These are phyloP conservation scores for Nerophis ophidion DNA, from an alignment of 2,113 vertebrate genomes.

Conservation along the genomic window DNA sequence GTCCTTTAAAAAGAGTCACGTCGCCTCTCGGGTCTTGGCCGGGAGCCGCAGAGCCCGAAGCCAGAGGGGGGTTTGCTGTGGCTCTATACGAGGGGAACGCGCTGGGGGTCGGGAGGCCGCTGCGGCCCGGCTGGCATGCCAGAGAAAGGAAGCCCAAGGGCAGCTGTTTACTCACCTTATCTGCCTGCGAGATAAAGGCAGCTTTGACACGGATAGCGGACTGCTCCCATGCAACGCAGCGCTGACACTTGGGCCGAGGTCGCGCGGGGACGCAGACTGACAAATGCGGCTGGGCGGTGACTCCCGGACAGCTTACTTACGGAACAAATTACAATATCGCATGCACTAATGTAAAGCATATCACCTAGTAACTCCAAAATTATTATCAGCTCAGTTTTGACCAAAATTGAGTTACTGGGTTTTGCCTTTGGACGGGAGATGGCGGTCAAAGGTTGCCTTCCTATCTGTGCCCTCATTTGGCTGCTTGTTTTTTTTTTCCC, in stretches of 20 bases:
- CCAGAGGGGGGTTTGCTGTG: slow-evolving; percentile 31
- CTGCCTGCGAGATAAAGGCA: slow-evolving; percentile 54
- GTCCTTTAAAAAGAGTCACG: not conserved
- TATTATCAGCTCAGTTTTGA: no score
- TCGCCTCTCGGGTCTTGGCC: slow-evolving; percentile 11
- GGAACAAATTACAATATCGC: no score
- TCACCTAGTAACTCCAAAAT: no score
- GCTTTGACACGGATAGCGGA: slow-evolving; percentile 53
- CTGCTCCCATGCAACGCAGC: slow-evolving; percentile 16
- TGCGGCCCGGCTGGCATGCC: slow-evolving; percentile 23
- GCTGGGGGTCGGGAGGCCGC: slow-evolving; percentile 11
- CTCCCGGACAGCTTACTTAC: slow-evolving; percentile 66
- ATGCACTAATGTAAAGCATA: no score
- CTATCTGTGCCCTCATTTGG: slow-evolving; percentile 56
- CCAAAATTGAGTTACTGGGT: no score
- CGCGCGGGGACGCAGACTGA: slow-evolving; percentile 57
- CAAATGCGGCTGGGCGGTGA: slow-evolving; percentile 49
- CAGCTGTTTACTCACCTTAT: slow-evolving; percentile 63
- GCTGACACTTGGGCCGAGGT: slow-evolving; percentile 47
- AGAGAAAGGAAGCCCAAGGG: slow-evolving; percentile 27
- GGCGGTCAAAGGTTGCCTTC: slow-evolving; percentile 63
- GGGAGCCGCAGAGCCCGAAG: slow-evolving; percentile 9
- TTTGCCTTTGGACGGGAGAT: no score
- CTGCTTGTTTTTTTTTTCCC: slow-evolving; percentile 58
- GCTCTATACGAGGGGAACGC: slow-evolving; percentile 4